Base-by-base conservation (phyloP, 2,113 vertebrate species). In the Thinocorus orbignyianus region DNA sequence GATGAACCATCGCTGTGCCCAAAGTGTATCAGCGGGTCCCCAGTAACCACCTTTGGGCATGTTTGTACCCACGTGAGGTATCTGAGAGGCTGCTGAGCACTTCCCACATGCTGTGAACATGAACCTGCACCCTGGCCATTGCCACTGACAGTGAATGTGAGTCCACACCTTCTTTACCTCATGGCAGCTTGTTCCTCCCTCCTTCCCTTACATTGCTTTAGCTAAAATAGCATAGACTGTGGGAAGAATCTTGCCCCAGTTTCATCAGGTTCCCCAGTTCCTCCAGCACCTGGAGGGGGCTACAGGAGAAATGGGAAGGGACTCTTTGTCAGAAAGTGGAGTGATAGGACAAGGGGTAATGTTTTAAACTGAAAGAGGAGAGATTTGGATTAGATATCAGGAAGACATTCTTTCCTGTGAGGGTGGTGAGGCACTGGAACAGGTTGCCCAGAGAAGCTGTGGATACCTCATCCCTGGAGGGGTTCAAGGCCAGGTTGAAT, bases 171-270 rank as follows among this genome's bases (percentile, higher is more conserved):
- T 58, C 68, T 48, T n/a, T 8, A 30, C n/a, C 54, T 90, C 79
- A 4, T 51, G 26, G 54, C 8, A 49, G 28, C 0, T 0, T 8
- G 18, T 19, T 57, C 1, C 0, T 48, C 20, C 18, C 1, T 60
- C 57, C 62, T 66, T 62, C 28, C 51, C n/a, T 37, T 30, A 61
- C 15, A 24, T 1, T 5, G 66, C 13, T 23, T 37, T 6, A 55
- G 28, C 48, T 84, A 51, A 64, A 84, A 80, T 3, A 81, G 72
- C 54, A 54, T 11, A 14, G 91, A 42, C 42, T 84, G 72, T 35
- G 80, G 77, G 77, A 68, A 64, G 77, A 55, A 64, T 64, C 60
- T 42, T 26, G 48, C 6, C 57, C 46, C 83, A 41, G 72, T 48
- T 86, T 55, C 33, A 18, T 16, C 68, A 73, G 25, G 58, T 48